phyloP scores from a whole-genome alignment of 2,113 vertebrate species.

The Indicator maculatus region DNA sequence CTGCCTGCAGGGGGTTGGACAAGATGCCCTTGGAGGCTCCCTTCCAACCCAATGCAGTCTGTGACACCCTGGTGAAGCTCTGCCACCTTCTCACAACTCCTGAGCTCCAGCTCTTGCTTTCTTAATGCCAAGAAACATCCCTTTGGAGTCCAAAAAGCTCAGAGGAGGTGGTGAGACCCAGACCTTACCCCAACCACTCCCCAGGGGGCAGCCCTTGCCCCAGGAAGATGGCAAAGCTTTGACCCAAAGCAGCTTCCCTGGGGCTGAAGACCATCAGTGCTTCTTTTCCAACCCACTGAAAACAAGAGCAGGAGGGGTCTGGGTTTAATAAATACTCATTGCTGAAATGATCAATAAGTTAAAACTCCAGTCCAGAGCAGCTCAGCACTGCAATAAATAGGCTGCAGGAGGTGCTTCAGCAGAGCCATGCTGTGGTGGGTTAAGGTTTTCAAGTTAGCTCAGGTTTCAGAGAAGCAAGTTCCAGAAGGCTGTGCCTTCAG shows the following conservation, averaged over 20 bases:
- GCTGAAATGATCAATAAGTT: conserved; percentile 62
- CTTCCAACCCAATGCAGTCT: too few species aligned
- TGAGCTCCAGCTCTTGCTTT: not conserved
- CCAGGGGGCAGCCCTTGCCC: not conserved
- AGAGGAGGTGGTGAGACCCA: not conserved
- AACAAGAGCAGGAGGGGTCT: not conserved
- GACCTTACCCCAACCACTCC: not conserved
- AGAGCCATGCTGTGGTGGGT: not conserved
- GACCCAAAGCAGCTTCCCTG: not conserved
- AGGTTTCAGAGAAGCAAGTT: conserved; percentile 9
- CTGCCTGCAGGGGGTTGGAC: too few species aligned
- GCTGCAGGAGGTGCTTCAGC: conserved; percentile 14
- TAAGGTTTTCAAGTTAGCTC: conserved; percentile 24
- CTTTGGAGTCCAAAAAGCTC: not conserved
- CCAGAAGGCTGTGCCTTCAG: conserved; percentile 58
- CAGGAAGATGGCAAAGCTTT: not conserved
- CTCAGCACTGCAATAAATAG: conserved; percentile 50
- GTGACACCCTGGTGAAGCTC: too few species aligned
- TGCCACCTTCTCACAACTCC: not conserved
- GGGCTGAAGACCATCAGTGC: not conserved
- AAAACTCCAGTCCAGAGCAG: conserved; percentile 52
- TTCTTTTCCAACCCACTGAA: not conserved
- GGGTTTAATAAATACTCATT: conserved; percentile 50
- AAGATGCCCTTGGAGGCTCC: too few species aligned
- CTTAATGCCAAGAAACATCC: not conserved